phyloP scores from a whole-genome alignment of 2,797 vertebrate genomes.

The Crypturellus tataupa region DNA sequence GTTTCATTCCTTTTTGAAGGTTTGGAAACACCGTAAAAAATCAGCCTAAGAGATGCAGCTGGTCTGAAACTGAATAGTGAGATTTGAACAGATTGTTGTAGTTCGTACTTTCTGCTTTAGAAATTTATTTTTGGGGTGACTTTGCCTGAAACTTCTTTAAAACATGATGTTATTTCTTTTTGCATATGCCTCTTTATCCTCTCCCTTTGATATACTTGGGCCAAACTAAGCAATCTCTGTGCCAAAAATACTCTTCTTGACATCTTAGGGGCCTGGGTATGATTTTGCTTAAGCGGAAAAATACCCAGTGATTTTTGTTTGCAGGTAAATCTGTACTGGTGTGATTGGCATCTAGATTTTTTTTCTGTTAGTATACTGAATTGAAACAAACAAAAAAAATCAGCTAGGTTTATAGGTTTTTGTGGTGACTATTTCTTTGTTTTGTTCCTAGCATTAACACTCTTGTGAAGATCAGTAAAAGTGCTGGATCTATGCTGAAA shows the following conservation, averaged over 20 bases:
- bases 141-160: not conserved
- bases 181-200: not conserved
- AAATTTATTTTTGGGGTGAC: not conserved
- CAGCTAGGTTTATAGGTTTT: not conserved
- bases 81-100: not conserved
- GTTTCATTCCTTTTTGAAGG: not conserved
- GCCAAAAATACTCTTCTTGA: not conserved
- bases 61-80: not conserved
- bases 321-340: not conserved
- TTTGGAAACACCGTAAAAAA: not conserved
- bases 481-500: slow-evolving; percentile 93
- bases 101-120: not conserved
- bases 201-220: not conserved
- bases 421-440: not conserved
- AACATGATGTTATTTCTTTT: not conserved
- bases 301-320: not conserved
- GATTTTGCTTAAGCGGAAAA: not conserved
- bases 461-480: slow-evolving; percentile 98
- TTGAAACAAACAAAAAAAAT: not conserved
- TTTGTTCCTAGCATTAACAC: slow-evolving; percentile 90
- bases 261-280: not conserved
- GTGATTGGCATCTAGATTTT: not conserved
- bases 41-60: not conserved
- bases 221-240: not conserved
- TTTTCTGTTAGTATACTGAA: not conserved